These are phyloP conservation scores for Eulacestoma nigropectus DNA, from an alignment of 2,113 vertebrate genomes.

Conservation along the genomic window DNA sequence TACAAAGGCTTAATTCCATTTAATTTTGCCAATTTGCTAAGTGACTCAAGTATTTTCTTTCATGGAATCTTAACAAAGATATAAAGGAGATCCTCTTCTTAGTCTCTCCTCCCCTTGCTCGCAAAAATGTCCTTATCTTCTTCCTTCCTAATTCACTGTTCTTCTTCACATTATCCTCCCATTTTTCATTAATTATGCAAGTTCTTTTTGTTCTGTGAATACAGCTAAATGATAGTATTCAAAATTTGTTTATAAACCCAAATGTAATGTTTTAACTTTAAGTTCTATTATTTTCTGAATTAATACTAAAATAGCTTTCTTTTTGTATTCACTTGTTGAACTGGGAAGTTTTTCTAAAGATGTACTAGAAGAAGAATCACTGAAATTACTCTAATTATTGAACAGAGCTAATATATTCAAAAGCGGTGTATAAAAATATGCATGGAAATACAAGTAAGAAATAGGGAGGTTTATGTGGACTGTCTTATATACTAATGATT, in stretches of 20 bases:
- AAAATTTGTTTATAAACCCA: background rate
- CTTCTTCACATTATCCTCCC: background rate
- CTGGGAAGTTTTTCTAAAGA: background rate
- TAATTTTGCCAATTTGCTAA: background rate
- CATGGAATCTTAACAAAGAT: background rate
- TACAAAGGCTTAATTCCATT: background rate
- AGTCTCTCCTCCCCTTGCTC: background rate
- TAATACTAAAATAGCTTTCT: background rate
- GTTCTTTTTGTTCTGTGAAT: background rate
- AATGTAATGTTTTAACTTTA: background rate
- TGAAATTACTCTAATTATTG: background rate
- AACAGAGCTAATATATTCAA: background rate
- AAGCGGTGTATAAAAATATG: background rate
- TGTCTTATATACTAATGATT: background rate
- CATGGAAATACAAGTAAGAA: background rate
- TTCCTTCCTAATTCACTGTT: background rate
- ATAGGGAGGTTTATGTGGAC: background rate
- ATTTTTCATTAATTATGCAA: background rate
- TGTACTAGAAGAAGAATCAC: background rate
- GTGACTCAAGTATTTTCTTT: background rate
- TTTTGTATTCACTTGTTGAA: background rate
- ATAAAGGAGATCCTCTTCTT: background rate
- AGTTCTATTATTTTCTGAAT: background rate
- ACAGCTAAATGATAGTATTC: background rate
- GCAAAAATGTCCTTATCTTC: background rate